phyloP scores from a whole-genome alignment of 2,888 invertebrate genomes.

The Drosophila sordidula region DNA sequence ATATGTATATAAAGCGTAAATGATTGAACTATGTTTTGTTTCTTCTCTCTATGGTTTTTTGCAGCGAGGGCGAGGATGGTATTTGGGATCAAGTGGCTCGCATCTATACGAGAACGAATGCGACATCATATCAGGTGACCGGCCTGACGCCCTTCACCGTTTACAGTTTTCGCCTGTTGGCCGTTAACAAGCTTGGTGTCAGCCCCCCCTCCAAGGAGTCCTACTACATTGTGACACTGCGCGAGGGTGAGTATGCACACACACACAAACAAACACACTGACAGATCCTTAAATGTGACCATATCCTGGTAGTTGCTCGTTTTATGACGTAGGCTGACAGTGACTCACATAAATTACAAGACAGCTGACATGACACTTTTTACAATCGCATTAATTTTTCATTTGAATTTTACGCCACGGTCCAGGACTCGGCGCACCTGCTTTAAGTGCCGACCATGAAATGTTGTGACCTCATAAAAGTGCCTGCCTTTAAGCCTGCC shows the following conservation, averaged over 20 bases:
- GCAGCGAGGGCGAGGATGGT: slow-evolving; percentile 89
- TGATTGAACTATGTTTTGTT: slow-evolving; percentile 3
- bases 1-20: background rate
- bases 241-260: slow-evolving; percentile 88
- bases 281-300: too few species aligned
- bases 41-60: slow-evolving; percentile 8
- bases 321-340: slow-evolving; percentile 52
- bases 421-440: slow-evolving; percentile 36
- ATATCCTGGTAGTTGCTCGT: slow-evolving; percentile 9
- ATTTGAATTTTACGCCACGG: slow-evolving; percentile 61
- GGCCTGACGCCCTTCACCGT: slow-evolving; percentile 90
- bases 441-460: slow-evolving; percentile 62
- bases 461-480: slow-evolving; percentile 66
- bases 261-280: too few species aligned
- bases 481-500: slow-evolving; percentile 33
- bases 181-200: slow-evolving; percentile 90
- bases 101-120: slow-evolving; percentile 88
- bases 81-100: slow-evolving; percentile 88
- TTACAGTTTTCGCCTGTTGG: slow-evolving; percentile 90
- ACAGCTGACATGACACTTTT: slow-evolving; percentile 69
- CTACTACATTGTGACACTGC: slow-evolving; percentile 90
- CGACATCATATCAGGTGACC: slow-evolving; percentile 88
- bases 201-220: slow-evolving; percentile 89
- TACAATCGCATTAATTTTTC: slow-evolving; percentile 80
- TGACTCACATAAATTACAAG: slow-evolving; percentile 52